Evolutionary conservation across 1,140 invertebrate species (phyloP).

Genomic region (Drosophila malerkotliana): DNA sequence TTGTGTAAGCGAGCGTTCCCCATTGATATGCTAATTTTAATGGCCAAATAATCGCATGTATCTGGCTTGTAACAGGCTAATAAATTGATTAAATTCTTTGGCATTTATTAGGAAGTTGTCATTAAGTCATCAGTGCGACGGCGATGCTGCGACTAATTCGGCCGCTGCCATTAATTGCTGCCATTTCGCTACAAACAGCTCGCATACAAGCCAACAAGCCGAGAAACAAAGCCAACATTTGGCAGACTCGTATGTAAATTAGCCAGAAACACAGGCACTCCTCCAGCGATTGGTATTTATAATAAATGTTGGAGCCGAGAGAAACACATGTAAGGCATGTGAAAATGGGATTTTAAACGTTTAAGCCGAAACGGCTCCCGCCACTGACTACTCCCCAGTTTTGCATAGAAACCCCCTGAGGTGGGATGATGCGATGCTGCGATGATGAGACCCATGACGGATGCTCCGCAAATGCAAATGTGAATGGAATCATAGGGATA

Average conservation of each 20-base stretch:
- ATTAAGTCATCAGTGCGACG: slow-evolving; percentile 66
- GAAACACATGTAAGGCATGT: slow-evolving; percentile 75
- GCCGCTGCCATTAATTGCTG: slow-evolving; percentile 73
- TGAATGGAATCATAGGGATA: slow-evolving; percentile 17
- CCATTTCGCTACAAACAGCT: slow-evolving; percentile 55
- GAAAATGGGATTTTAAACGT: slow-evolving; percentile 75
- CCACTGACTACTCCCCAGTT: slow-evolving; percentile 34
- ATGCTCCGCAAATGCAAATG: slow-evolving; percentile 65
- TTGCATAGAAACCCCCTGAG: slow-evolving; percentile 54
- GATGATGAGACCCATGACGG: slow-evolving; percentile 52
- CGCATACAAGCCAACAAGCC: slow-evolving; percentile 34
- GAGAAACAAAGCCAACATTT: slow-evolving; percentile 41
- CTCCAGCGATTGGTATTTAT: slow-evolving; percentile 48
- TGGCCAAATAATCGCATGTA: slow-evolving; percentile 73
- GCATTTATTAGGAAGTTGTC: slow-evolving; percentile 78
- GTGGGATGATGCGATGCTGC: slow-evolving; percentile 15
- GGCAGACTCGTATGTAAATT: slow-evolving; percentile 63
- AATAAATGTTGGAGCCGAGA: slow-evolving; percentile 68
- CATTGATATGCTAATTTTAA: slow-evolving; percentile 76
- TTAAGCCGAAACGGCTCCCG: slow-evolving; percentile 31
- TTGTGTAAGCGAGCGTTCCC: slow-evolving; percentile 47
- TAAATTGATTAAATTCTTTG: slow-evolving; percentile 74
- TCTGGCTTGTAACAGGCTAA: slow-evolving; percentile 57
- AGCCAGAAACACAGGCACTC: slow-evolving; percentile 56
- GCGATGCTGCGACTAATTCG: slow-evolving; percentile 58